These are phyloP conservation scores for Dendroctonus ponderosae DNA, from an alignment of 1,140 invertebrate genomes.

Conservation along the genomic window DNA sequence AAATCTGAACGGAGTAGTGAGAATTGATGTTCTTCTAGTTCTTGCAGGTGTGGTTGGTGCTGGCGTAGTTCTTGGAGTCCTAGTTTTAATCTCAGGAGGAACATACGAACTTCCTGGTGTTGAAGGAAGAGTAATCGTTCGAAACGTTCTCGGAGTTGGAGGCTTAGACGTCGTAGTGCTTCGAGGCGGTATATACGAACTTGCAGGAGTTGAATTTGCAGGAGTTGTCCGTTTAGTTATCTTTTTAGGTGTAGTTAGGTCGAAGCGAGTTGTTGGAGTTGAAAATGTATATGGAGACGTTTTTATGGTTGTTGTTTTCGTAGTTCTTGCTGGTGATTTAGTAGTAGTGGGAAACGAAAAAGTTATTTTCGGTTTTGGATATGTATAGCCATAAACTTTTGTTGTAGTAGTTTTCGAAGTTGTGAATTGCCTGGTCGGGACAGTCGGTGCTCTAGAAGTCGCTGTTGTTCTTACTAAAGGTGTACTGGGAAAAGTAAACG, in stretches of 20 bases:
- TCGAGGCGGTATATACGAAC: too few species aligned
- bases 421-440: background rate
- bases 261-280: background rate
- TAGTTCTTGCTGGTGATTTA: background rate
- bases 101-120: too few species aligned
- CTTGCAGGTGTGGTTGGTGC: background rate
- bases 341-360: background rate
- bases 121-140: background rate
- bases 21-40: background rate
- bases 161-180: too few species aligned
- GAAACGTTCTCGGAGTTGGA: too few species aligned
- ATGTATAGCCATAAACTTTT: too few species aligned
- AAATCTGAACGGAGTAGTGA: background rate
- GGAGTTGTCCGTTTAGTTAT: background rate
- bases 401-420: too few species aligned
- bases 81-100: too few species aligned
- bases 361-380: background rate
- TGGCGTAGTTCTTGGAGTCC: too few species aligned
- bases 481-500: background rate
- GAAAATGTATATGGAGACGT: background rate
- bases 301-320: conserved; percentile 1
- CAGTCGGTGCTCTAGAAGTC: background rate
- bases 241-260: background rate
- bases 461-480: background rate
- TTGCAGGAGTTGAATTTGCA: background rate